Evolutionary conservation across 1,140 invertebrate genomes (phyloP).

Genomic region (Philotrypesis tridentata): DNA sequence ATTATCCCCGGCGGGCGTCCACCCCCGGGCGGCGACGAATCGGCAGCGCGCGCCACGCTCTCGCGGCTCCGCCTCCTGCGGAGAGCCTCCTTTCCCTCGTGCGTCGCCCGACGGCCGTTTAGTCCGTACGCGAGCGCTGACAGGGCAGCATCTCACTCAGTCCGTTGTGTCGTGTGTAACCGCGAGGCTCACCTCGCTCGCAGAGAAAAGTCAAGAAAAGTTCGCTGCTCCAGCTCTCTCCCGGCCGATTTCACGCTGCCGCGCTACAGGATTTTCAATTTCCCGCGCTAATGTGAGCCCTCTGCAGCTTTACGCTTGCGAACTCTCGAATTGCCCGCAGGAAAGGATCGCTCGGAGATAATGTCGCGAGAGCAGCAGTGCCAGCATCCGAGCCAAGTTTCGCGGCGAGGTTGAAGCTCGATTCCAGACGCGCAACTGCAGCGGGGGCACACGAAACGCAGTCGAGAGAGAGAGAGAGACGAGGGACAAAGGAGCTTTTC

Average conservation of each 20-base stretch:
- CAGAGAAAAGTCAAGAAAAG: too few relatives aligned
- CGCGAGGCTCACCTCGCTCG: too few relatives aligned
- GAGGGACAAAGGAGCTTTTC: background rate
- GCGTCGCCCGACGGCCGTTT: constrained; percentile 57
- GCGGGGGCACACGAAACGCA: too few relatives aligned
- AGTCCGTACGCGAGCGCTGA: constrained; percentile 70
- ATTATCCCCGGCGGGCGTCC: constrained; percentile 63
- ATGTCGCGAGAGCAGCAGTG: background rate
- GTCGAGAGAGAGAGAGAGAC: background rate
- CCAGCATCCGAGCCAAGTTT: background rate
- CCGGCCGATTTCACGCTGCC: too few relatives aligned
- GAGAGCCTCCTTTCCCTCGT: constrained; percentile 70
- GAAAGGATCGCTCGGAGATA: too few relatives aligned
- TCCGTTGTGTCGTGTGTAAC: too few relatives aligned
- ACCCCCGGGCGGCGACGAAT: constrained; percentile 59
- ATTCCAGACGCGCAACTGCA: background rate
- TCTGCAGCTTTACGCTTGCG: too few relatives aligned
- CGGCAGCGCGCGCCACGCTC: constrained; percentile 58
- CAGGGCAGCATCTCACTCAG: constrained; percentile 55
- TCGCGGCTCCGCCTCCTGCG: constrained; percentile 64
- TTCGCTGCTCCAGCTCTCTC: too few relatives aligned
- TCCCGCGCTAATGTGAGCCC: background rate
- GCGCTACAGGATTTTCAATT: background rate
- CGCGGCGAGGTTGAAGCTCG: background rate
- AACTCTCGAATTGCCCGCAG: too few relatives aligned